phyloP scores from a whole-genome alignment of 2,888 invertebrate genomes.

The Cryptocephalus primarius region DNA sequence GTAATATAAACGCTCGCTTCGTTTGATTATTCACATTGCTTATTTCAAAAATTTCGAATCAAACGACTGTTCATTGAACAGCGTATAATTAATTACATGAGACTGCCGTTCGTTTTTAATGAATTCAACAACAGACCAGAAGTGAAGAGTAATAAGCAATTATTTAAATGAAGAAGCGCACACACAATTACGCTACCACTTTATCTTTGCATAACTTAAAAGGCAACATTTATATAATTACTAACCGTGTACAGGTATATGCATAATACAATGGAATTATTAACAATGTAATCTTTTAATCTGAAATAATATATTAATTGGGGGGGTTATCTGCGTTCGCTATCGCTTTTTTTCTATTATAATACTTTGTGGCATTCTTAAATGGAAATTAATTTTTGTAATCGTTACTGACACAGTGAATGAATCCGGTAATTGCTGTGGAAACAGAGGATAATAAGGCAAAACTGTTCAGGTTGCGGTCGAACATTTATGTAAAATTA shows the following conservation, averaged over 20 bases:
- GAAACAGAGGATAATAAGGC: neutral
- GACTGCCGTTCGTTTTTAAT: too few relatives aligned
- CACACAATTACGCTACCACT: neutral
- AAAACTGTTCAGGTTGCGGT: neutral
- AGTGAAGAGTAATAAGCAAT: neutral
- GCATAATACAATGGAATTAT: neutral
- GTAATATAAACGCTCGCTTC: too few relatives aligned
- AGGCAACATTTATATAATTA: neutral
- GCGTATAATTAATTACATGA: too few relatives aligned
- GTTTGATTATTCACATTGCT: too few relatives aligned
- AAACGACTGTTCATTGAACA: too few relatives aligned
- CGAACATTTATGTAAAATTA: neutral
- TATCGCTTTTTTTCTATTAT: neutral
- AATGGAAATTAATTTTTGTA: neutral
- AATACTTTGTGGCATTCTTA: neutral
- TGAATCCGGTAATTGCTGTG: neutral
- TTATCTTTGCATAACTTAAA: neutral
- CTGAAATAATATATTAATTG: neutral
- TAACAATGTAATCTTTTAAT: neutral
- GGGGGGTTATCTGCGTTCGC: neutral
- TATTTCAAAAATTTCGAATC: too few relatives aligned
- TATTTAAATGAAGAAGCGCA: neutral
- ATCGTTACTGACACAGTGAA: neutral
- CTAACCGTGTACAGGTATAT: neutral
- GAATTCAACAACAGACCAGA: too few relatives aligned